A percentile compares a stretch with the other conserved stretches of the same genome.
phyloP scores from a whole-genome alignment of 2,797 vertebrate genomes.

The Alauda arvensis region DNA sequence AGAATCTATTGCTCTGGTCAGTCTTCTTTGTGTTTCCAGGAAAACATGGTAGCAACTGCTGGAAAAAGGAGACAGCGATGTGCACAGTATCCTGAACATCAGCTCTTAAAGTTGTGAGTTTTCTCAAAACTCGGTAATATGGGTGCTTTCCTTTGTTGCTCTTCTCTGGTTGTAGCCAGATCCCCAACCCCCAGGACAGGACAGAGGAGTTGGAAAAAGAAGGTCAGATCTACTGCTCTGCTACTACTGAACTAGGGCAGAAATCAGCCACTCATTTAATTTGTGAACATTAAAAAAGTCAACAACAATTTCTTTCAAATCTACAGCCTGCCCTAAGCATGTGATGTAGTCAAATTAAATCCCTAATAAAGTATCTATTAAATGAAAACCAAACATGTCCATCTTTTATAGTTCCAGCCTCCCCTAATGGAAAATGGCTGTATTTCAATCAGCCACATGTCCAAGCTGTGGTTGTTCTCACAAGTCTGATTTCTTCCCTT shows the following conservation, averaged over 20 bases:
- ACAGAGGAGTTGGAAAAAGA: background rate
- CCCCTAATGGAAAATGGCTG: constrained; percentile 34
- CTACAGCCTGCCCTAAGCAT: background rate
- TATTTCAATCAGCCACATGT: constrained; percentile 23
- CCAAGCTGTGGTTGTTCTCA: background rate
- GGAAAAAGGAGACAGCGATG: background rate
- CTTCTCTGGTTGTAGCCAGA: background rate
- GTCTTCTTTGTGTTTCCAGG: background rate
- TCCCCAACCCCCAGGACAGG: background rate
- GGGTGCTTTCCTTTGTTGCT: background rate
- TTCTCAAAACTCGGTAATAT: background rate
- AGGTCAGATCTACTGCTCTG: background rate
- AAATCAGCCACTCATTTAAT: background rate
- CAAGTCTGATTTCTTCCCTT: constrained; percentile 34
- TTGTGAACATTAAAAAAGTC: constrained; percentile 18
- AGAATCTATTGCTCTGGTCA: background rate
- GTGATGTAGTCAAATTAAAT: constrained; percentile 45
- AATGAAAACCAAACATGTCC: constrained; percentile 47
- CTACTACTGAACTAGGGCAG: background rate
- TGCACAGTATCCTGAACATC: background rate
- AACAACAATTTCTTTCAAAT: constrained; percentile 3
- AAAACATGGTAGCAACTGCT: background rate
- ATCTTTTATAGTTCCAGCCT: constrained; percentile 47
- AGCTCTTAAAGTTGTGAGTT: background rate
- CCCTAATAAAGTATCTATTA: constrained; percentile 47